Base-by-base conservation (phyloP, 2,797 vertebrate genomes). In the Avahi laniger region DNA sequence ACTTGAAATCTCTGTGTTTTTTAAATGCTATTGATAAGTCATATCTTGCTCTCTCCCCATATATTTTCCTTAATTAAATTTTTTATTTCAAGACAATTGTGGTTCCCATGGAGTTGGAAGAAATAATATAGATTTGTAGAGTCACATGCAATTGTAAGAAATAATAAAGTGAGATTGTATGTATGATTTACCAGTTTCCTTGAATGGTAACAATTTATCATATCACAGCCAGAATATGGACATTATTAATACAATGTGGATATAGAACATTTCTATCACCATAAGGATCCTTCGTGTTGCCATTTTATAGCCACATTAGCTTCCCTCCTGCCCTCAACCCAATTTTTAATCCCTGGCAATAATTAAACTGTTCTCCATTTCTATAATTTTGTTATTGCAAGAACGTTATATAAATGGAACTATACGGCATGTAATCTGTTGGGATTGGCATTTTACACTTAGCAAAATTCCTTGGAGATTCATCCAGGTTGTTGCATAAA, bases 1-100 rank as follows among this genome's bases (percentile, higher is more conserved):
- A 89, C 35, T 75, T 91, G 75, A 84, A 92, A 86, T 80, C 33
- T 18, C 22, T 70, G 26, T 3, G 17, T 87, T 90, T 94, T 94
- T 79, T 12, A 85, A 88, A 73, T 9, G 2, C 24, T 61, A 7
- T 67, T 73, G 17, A 7, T 81, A 95, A 69, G 8, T 78, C 18
- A 59, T 46, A 17, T 24, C 63, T 85, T 92, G 1, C 22, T 96
- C 10, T 72, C 15, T 85, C 22, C 26, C 26, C 14, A 52, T n/a
- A 38, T 38, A 88, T 1, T 73, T 90, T 93, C 38, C 14, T 65
- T 93, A 85, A 73, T 88, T 95, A 63, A 92, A n/a, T 46, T 48
- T 67, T 83, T 86, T 89, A 86, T 59, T 94, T 76, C 65, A 20
- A 95, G 59, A 85, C 69, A 54, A 78, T 18, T 65, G 10, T 48